phyloP scores from a whole-genome alignment of 1,140 invertebrate species.

The Capitella teleta region DNA sequence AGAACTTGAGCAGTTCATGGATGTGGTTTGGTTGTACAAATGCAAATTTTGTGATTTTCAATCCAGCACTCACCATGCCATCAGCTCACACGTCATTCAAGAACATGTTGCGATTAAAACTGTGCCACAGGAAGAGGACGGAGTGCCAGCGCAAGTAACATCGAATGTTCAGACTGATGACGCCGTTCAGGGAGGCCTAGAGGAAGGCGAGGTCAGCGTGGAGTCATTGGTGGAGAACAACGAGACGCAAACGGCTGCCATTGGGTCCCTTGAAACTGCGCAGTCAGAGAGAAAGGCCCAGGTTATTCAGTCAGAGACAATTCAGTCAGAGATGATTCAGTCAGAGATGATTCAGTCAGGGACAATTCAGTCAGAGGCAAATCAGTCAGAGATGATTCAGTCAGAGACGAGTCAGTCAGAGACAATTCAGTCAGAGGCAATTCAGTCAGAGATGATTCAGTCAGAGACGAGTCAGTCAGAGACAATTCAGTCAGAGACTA shows the following conservation, averaged over 20 bases:
- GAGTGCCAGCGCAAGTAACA: background rate
- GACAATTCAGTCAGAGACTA: background rate
- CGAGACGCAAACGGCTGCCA: too few relatives aligned
- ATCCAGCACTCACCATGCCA: background rate
- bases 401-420: background rate
- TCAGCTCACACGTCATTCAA: background rate
- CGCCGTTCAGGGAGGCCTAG: background rate
- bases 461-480: too few relatives aligned
- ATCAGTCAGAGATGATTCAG: background rate
- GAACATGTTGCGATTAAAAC: background rate
- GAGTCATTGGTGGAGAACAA: background rate
- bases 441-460: background rate
- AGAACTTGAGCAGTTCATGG: slow-evolving; percentile 1
- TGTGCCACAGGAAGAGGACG: background rate
- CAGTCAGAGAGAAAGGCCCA: background rate
- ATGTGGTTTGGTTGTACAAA: slow-evolving; percentile 3
- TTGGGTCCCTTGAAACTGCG: too few relatives aligned
- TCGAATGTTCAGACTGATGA: too few relatives aligned
- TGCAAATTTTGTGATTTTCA: slow-evolving; percentile 7
- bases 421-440: background rate
- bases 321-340: too few relatives aligned
- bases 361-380: background rate
- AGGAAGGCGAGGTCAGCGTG: background rate
- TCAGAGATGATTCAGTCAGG: background rate
- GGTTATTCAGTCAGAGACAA: background rate